A percentile compares a stretch with the other conserved stretches of the same genome.
Evolutionary conservation across 2,888 invertebrate genomes (phyloP).

Genomic region (Microdon myrmicae): DNA sequence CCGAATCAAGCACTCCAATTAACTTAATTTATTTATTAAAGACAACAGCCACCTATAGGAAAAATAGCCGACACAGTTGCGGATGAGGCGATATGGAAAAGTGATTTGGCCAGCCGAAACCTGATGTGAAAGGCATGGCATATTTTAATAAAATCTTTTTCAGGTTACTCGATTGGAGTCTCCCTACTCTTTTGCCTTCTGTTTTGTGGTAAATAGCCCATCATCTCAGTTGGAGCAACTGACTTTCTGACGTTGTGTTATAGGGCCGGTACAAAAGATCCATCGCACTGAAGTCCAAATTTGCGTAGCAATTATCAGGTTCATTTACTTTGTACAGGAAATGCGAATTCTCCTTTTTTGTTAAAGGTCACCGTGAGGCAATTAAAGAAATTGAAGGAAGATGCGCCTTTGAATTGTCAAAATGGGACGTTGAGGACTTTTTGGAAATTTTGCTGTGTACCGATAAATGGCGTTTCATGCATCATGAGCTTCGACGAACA

Average conservation of each 20-base stretch:
- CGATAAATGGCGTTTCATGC: no score
- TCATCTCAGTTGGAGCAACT: constrained; percentile 2
- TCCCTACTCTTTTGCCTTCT: constrained; percentile 13
- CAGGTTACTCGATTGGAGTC: constrained; percentile 37
- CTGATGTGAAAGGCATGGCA: constrained; percentile 6
- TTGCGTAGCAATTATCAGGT: constrained; percentile 29
- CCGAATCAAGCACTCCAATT: constrained; percentile 39
- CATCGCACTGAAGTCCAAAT: constrained; percentile 24
- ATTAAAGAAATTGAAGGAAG: constrained; percentile 11
- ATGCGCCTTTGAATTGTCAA: no score
- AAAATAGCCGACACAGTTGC: constrained; percentile 7
- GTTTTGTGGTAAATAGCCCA: not conserved
- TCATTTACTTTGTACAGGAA: constrained; percentile 38
- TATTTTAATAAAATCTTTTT: constrained; percentile 44
- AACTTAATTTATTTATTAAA: constrained; percentile 50
- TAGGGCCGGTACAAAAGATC: constrained; percentile 9
- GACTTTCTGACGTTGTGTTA: constrained; percentile 5
- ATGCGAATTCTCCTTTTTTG: constrained; percentile 3
- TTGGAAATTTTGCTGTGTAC: no score
- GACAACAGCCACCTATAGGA: constrained; percentile 24
- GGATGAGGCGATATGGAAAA: no score
- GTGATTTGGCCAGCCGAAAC: no score
- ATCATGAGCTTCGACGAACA: no score
- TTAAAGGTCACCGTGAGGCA: constrained; percentile 1
- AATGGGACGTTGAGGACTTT: no score